These are phyloP conservation scores for Geodia barretti DNA, from an alignment of 37 sponge, comb jelly and placozoan genomes.

Conservation along the genomic window DNA sequence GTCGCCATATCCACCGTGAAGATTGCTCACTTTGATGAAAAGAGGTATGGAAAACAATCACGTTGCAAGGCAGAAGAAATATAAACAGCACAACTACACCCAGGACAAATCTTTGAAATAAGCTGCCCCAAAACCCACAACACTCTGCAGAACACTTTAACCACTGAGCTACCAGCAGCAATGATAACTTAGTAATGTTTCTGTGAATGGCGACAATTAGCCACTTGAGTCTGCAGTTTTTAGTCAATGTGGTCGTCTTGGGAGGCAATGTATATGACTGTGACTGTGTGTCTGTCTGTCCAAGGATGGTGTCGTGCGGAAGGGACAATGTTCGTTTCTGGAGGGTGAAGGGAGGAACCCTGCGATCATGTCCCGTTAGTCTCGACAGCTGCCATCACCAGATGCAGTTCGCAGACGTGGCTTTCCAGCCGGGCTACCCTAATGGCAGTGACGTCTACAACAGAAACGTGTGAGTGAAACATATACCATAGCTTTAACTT, in stretches of 20 bases:
- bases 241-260: background rate
- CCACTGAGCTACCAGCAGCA: too few relatives aligned
- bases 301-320: constrained; percentile 90
- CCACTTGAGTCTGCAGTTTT: background rate
- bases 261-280: background rate
- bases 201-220: too few relatives aligned
- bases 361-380: constrained; percentile 85
- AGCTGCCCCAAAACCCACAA: too few relatives aligned
- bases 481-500: background rate
- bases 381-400: constrained; percentile 70
- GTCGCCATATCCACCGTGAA: constrained; percentile 63
- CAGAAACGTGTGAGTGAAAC: constrained; percentile 50
- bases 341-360: constrained; percentile 57
- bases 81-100: too few relatives aligned
- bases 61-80: background rate
- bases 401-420: constrained; percentile 77
- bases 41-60: constrained; percentile 54
- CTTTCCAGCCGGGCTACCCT: constrained; percentile 56
- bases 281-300: background rate
- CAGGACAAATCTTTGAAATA: background rate
- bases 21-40: constrained; percentile 75
- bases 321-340: constrained; percentile 87
- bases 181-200: too few relatives aligned
- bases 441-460: constrained; percentile 49
- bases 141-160: too few relatives aligned